Evolutionary conservation across 1,140 invertebrate genomes (phyloP).

Genomic region (Pentalonia nigronervosa): DNA sequence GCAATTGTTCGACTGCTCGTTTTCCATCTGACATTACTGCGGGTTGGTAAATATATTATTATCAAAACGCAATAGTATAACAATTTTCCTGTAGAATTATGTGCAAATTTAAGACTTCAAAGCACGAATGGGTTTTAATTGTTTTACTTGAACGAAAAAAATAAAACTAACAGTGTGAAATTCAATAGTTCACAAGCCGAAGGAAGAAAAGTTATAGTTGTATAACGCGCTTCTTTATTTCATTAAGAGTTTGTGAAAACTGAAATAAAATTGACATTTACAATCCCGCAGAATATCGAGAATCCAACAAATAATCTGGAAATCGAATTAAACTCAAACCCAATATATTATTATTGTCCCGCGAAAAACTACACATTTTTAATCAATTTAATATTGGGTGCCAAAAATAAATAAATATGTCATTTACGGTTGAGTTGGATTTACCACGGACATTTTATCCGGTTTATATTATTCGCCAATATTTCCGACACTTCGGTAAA

Average conservation of each 20-base stretch:
- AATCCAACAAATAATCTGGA: neutral
- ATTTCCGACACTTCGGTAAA: neutral
- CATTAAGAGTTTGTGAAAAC: neutral
- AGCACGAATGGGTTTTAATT: constrained; percentile 7
- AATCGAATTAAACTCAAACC: neutral
- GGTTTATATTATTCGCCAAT: neutral
- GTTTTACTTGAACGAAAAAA: neutral
- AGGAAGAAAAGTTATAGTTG: neutral
- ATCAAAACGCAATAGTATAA: neutral
- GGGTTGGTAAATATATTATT: neutral
- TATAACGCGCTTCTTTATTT: neutral
- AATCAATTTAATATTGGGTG: neutral
- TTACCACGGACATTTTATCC: neutral
- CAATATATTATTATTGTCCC: neutral
- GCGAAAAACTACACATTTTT: neutral
- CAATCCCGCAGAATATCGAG: neutral
- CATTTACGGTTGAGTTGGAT: neutral
- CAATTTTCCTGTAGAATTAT: neutral
- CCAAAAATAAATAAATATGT: neutral
- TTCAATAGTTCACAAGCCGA: neutral
- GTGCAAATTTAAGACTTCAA: neutral
- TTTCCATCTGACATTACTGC: neutral
- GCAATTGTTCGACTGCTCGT: neutral
- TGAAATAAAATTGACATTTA: neutral
- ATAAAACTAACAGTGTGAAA: neutral